phyloP scores from a whole-genome alignment of 1,140 invertebrate genomes.

The Myzus persicae region DNA sequence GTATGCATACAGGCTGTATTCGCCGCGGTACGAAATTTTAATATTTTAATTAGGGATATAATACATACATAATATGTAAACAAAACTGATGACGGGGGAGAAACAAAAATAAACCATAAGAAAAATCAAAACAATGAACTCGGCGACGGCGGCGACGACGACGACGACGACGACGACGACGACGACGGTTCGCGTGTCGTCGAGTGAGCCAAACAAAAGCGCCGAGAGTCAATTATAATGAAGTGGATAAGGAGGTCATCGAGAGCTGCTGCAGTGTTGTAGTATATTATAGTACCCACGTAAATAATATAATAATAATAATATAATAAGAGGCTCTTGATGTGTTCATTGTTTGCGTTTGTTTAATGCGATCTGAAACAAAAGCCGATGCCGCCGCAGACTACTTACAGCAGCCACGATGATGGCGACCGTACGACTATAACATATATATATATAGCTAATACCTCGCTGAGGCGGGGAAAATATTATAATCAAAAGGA shows the following conservation, averaged over 20 bases:
- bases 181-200: slow-evolving; percentile 8
- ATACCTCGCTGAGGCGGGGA: neutral
- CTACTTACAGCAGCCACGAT: neutral
- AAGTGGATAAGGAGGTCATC: slow-evolving; percentile 51
- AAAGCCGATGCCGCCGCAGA: neutral
- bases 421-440: neutral
- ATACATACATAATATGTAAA: neutral
- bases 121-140: slow-evolving; percentile 48
- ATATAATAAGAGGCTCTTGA: slow-evolving; percentile 50
- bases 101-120: neutral
- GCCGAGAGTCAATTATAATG: slow-evolving; percentile 56
- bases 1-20: neutral
- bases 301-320: neutral
- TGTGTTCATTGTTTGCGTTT: slow-evolving; percentile 45
- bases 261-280: slow-evolving; percentile 3
- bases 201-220: slow-evolving; percentile 42
- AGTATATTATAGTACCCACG: neutral
- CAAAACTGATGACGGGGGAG: neutral
- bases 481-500: slow-evolving; percentile 32
- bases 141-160: neutral
- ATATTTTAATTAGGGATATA: slow-evolving; percentile 33
- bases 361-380: slow-evolving; percentile 42
- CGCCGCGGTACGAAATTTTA: neutral
- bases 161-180: no score
- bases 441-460: no score